Percentiles rank a stretch among this genome's conserved stretches.
phyloP scores from a whole-genome alignment of 2,113 vertebrate species.

The Coreoperca whiteheadi region DNA sequence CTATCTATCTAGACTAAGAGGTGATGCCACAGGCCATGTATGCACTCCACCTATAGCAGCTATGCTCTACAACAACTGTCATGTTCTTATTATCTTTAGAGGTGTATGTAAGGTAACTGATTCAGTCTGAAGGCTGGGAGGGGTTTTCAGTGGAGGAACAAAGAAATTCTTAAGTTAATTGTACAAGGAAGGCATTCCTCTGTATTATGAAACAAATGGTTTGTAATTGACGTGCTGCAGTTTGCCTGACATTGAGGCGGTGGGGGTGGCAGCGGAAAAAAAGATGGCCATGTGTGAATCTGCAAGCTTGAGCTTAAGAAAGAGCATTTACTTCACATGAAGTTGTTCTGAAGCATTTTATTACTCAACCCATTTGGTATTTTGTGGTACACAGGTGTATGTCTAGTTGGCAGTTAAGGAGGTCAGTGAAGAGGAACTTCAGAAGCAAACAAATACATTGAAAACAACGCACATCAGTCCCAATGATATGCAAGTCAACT shows the following conservation, averaged over 20 bases:
- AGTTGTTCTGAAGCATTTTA: not conserved
- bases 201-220: slow-evolving; percentile 55
- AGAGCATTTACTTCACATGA: slow-evolving; percentile 1
- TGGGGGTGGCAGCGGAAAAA: not conserved
- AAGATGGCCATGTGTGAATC: not conserved
- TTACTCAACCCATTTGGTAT: not conserved
- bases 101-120: not conserved
- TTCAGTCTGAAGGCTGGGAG: slow-evolving; percentile 2
- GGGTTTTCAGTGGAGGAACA: not conserved
- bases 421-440: no score
- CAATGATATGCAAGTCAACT: not conserved
- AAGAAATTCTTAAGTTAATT: slow-evolving; percentile 5
- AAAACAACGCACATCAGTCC: not conserved
- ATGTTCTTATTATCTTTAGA: not conserved
- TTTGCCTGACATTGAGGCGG: slow-evolving; percentile 22
- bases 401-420: not conserved
- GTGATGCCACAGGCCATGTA: not conserved
- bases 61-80: not conserved
- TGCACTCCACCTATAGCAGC: slow-evolving; percentile 22
- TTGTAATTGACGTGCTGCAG: slow-evolving; percentile 21
- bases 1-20: not conserved
- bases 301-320: not conserved
- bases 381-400: not conserved
- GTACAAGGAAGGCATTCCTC: slow-evolving; percentile 39
- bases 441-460: not conserved